Base-by-base conservation (phyloP, 2,797 vertebrate genomes). In the Meriones psammophilus region DNA sequence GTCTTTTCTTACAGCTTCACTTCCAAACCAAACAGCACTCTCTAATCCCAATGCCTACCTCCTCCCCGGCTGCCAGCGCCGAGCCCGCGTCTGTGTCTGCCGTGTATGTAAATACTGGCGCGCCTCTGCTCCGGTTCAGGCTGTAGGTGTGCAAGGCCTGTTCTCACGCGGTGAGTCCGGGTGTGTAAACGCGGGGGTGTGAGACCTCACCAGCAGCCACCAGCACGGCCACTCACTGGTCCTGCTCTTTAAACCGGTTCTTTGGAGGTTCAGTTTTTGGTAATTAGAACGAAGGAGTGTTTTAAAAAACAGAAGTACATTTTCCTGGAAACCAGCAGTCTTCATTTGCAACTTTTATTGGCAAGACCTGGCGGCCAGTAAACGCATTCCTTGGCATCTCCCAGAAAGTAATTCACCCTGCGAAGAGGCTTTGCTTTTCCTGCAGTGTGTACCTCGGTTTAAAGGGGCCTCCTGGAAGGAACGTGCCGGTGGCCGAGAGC, bases 321-420 rank as follows among this genome's bases (percentile, higher is more conserved):
- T 98, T 98, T 98, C 98, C 98, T 97, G 98, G 98, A 98, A 98
- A 98, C 97, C 92, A 89, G 92, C 81, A 14, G 95, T 96, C 96
- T 97, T 97, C 89, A 60, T 93, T 97, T 87, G 77, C 96, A 30
- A 94, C 73, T 97, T 98, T 98, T 97, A 98, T 95, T 97, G 98
- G 98, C 97, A 97, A 97, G 98, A 78, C 95, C 97, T 94, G 96
- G 95, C 93, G 95, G 94, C 94, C 94, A 76, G n/a, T 74, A 95
- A 95, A 96, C 96, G 77, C 96, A 92, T 98, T 98, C 96, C 94
- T 97, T 93, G 97, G 98, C 98, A 96, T 95, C 96, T 87, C 15
- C 56, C 74, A 7, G 92, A n/a, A 46, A 77, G 91, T 1, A 93
- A 62, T 30, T 96, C 89, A 80, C 92, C 33, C n/a, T 90, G 30